These are phyloP conservation scores for Bergia sp. DNA, from an alignment of 92 coral and sea anemone species.

Conservation along the genomic window DNA sequence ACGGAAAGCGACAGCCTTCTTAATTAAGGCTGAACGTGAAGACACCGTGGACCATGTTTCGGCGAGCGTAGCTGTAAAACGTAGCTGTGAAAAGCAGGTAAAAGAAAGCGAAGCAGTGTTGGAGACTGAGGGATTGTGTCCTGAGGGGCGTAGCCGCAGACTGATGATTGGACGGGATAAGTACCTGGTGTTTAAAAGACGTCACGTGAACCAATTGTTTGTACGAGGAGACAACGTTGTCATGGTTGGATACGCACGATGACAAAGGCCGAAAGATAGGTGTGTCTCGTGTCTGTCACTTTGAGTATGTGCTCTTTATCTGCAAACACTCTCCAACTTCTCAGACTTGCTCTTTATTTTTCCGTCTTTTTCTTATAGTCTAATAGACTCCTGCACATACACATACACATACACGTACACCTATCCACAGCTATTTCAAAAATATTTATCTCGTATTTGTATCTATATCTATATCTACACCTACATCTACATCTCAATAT, in stretches of 20 bases:
- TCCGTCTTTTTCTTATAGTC: background rate
- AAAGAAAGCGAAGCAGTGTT: conserved; percentile 32
- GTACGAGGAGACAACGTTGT: conserved; percentile 95
- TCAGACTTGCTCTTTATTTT: background rate
- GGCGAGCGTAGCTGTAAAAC: conserved; percentile 5
- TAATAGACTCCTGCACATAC: too few relatives aligned
- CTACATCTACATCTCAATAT: too few relatives aligned
- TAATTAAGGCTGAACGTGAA: background rate
- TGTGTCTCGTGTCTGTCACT: background rate
- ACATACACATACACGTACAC: too few relatives aligned
- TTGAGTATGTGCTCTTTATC: background rate
- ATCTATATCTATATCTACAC: too few relatives aligned
- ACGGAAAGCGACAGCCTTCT: background rate
- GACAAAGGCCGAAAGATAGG: conserved; percentile 17
- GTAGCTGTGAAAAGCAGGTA: background rate
- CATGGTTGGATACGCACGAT: conserved; percentile 85
- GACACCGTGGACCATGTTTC: background rate
- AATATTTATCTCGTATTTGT: too few relatives aligned
- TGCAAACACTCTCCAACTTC: background rate
- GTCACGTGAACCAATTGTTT: conserved; percentile 96
- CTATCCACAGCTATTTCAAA: too few relatives aligned
- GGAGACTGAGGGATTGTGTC: conserved; percentile 12
- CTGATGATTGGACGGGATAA: conserved; percentile 70
- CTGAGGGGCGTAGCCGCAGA: conserved; percentile 28
- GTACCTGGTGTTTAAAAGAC: conserved; percentile 80